Evolutionary conservation across 2,888 invertebrate species (phyloP).

Genomic region (Ecliptopera silaceata): DNA sequence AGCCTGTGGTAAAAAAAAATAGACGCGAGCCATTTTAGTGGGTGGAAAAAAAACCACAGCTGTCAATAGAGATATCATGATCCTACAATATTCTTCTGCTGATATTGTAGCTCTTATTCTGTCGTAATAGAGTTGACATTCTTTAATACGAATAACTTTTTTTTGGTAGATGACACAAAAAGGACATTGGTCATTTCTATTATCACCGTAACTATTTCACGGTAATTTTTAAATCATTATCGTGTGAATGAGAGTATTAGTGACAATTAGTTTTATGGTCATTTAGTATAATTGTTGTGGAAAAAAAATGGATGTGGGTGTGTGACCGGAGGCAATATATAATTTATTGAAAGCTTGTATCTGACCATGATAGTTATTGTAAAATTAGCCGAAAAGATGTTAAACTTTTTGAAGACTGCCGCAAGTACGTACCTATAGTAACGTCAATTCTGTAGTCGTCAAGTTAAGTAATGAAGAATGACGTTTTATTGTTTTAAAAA

Average conservation of each 20-base stretch:
- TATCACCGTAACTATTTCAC: slow-evolving; percentile 49
- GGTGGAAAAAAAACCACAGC: slow-evolving; percentile 56
- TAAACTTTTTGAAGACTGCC: no score
- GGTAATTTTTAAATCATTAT: slow-evolving; percentile 56
- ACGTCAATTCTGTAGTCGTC: no score
- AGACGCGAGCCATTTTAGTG: slow-evolving; percentile 46
- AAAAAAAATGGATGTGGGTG: slow-evolving; percentile 70
- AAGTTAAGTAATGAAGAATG: no score
- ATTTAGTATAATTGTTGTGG: slow-evolving; percentile 77
- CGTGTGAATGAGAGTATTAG: slow-evolving; percentile 66
- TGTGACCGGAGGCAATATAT: slow-evolving; percentile 36
- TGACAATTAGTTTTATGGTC: slow-evolving; percentile 76
- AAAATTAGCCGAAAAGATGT: background rate
- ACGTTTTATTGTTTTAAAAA: no score
- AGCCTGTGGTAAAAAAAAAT: slow-evolving; percentile 48
- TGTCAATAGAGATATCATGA: slow-evolving; percentile 72
- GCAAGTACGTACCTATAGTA: no score
- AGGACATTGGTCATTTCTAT: slow-evolving; percentile 62
- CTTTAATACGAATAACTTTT: background rate
- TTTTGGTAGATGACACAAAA: slow-evolving; percentile 46
- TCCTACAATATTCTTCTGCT: slow-evolving; percentile 36
- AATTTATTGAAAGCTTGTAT: slow-evolving; percentile 22
- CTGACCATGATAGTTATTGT: background rate
- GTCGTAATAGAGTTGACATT: slow-evolving; percentile 36
- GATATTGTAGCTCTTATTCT: slow-evolving; percentile 7